phyloP scores from a whole-genome alignment of 2,888 invertebrate species.

The Allolobophora icterica region DNA sequence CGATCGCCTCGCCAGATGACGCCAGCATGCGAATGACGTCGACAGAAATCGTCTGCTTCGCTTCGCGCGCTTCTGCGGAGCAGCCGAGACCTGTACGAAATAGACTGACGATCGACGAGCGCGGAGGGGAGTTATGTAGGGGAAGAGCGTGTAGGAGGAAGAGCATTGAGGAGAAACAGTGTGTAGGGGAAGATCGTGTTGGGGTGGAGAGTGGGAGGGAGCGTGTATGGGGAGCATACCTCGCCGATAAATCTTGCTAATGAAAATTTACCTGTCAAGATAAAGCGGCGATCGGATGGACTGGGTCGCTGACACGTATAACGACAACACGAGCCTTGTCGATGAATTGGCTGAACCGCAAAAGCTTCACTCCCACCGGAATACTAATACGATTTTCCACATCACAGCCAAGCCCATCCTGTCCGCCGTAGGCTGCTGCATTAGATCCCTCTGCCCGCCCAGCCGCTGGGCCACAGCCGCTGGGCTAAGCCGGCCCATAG shows the following conservation, averaged over 20 bases:
- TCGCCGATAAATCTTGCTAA: conserved; percentile 23
- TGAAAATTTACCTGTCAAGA: conserved; percentile 28
- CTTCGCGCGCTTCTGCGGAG: not conserved
- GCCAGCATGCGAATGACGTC: not conserved
- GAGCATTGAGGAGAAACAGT: not conserved
- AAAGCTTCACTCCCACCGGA: not conserved
- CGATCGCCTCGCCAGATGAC: conserved; percentile 5
- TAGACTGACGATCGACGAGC: not conserved
- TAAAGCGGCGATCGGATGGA: conserved; percentile 9
- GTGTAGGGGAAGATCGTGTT: not conserved
- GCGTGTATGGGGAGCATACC: not conserved
- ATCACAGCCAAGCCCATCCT: not conserved
- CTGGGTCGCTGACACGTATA: conserved; percentile 23
- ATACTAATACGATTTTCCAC: conserved; percentile 17
- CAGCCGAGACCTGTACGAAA: not conserved
- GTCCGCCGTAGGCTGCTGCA: not conserved
- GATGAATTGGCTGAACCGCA: conserved; percentile 14
- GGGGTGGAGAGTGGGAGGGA: not conserved
- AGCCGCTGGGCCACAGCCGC: too few relatives aligned
- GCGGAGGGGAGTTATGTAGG: not conserved
- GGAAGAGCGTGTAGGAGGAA: not conserved
- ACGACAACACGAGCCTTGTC: not conserved
- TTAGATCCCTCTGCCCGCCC: not conserved
- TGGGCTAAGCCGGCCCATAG: too few relatives aligned
- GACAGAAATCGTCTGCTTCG: conserved; percentile 14